Base-by-base conservation (phyloP, 2,113 vertebrate species). In the Podilymbus podiceps region DNA sequence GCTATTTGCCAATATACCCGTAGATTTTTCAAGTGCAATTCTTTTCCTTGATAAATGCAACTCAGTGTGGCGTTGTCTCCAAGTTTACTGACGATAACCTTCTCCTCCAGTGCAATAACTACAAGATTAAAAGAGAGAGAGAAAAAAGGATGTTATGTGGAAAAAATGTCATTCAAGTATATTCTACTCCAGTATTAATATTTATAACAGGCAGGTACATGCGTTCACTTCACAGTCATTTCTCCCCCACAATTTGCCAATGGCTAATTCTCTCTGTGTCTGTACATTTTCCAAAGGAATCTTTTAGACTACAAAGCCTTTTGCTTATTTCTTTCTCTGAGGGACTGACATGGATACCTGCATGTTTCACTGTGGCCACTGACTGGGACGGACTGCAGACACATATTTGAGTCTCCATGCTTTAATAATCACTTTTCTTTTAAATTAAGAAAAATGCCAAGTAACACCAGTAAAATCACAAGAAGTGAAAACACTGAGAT, bases 1-100 rank as follows among this genome's bases (percentile, higher is more conserved):
- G 21, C 40, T 74, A 90, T 95, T 97, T 98, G 98, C 98, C 98
- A 98, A 17, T 97, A 98, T 1, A 98, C 95, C 0, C 71, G 85
- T 8, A 96, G 72, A 11, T 81, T 85, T 4, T 78, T 47, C 40
- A 97, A 66, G 4, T 69, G 35, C 5, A 98, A 72, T 23, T 19
- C 9, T n/a, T 5, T 35, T 31, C 2, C 17, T 8, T 15, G 56
- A 68, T 84, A 64, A 28, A 56, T 8, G 53, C 98, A 98, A 35
- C 25, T 58, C 42, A 98, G 85, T 19, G 88, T 60, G 33, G 84
- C 95, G 0, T 94, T 52, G 19, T 96, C 95, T 59, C 98, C 98
- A 67, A 81, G 93, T 62, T 97, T 96, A 1, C 96, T 98, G 17
- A 83, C 8, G 2, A 97, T 58, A 20, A 75, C 69, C 24, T 38